Evolutionary conservation across 2,797 vertebrate species (phyloP).

Genomic region (Pantherophis vulpinus): DNA sequence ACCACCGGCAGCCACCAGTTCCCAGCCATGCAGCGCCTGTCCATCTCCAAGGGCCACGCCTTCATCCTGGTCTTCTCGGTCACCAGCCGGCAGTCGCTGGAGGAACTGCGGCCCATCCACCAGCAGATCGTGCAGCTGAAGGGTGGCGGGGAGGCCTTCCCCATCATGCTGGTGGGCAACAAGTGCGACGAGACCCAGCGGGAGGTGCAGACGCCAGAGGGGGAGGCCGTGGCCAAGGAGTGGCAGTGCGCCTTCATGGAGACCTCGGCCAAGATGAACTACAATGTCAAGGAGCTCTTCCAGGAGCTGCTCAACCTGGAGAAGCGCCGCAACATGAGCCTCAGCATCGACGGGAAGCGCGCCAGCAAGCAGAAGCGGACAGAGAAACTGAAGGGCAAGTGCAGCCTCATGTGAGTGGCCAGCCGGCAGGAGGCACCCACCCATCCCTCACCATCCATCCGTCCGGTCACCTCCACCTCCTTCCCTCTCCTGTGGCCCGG

Average conservation of each 20-base stretch:
- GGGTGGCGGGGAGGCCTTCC: slow-evolving; percentile 90
- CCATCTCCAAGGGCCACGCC: slow-evolving; percentile 95
- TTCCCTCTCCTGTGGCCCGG: background rate
- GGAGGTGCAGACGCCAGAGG: slow-evolving; percentile 90
- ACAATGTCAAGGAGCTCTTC: slow-evolving; percentile 97
- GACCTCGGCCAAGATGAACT: slow-evolving; percentile 97
- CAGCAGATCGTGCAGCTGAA: slow-evolving; percentile 94
- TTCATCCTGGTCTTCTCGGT: slow-evolving; percentile 95
- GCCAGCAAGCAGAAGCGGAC: slow-evolving; percentile 87
- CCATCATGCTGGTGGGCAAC: slow-evolving; percentile 97
- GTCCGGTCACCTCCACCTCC: slow-evolving; percentile 54
- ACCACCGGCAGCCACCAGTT: slow-evolving; percentile 97
- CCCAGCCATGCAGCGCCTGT: slow-evolving; percentile 94
- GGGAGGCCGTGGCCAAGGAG: slow-evolving; percentile 88
- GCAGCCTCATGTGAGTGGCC: slow-evolving; percentile 86
- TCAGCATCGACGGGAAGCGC: slow-evolving; percentile 91
- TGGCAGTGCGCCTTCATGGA: slow-evolving; percentile 99
- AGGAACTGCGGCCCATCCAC: slow-evolving; percentile 94
- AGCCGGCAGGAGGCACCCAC: background rate
- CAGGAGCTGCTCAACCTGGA: slow-evolving; percentile 97
- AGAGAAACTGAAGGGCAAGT: slow-evolving; percentile 95
- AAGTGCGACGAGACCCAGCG: slow-evolving; percentile 94
- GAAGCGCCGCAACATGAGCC: slow-evolving; percentile 93
- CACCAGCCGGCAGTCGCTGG: slow-evolving; percentile 91
- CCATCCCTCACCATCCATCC: slow-evolving; percentile 17